Evolutionary conservation across 2,888 invertebrate species (phyloP), one percentile per base, ranked within the genome.

Genomic region (Campoletis raptor): DNA sequence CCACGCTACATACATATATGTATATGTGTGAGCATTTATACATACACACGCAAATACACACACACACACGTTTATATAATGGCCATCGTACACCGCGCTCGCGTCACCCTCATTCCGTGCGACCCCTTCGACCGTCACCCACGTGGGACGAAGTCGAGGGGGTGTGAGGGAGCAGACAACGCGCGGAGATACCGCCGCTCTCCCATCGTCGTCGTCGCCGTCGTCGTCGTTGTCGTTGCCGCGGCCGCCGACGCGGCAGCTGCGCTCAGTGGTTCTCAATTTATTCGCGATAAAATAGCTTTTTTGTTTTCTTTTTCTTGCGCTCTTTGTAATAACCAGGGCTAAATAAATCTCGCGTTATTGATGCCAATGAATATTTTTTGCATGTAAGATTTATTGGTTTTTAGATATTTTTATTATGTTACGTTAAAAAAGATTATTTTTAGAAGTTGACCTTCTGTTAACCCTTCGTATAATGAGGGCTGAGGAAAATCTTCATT

Each of bases 61-160:
- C 69, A 76, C 66, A 81, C 57, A 48, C 67, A 40, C 52, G 57
- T 78, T 52, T 7, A 40, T 42, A 57, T 57, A 82, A 57, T 77
- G 61, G 66, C 86, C 72, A 52, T 74, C 86, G 79, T 82, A 76
- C 72, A 73, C 81, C 89, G 88, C 88, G 88, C 91, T 76, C 92
- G 91, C 92, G 93, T 92, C 93, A 92, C 93, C 93, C 92, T 93
- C 93, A 92, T 93, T 93, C 92, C 94, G 92, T 90, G 91, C 93
- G 93, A 93, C 93, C 93, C 93, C 93, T 93, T 93, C 94, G 93
- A 93, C 93, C 93, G 92, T 92, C 93, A 92, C 92, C 93, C 94
- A 93, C 94, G 94, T 93, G 93, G 94, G 92, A 92, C 85, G 91
- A 91, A 92, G 90, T 70, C 77, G 92, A 92, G 92, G 92, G 93